Conservation (phyloP, 2,888 invertebrate genomes). For the Heteromurus nitidus region DNA sequence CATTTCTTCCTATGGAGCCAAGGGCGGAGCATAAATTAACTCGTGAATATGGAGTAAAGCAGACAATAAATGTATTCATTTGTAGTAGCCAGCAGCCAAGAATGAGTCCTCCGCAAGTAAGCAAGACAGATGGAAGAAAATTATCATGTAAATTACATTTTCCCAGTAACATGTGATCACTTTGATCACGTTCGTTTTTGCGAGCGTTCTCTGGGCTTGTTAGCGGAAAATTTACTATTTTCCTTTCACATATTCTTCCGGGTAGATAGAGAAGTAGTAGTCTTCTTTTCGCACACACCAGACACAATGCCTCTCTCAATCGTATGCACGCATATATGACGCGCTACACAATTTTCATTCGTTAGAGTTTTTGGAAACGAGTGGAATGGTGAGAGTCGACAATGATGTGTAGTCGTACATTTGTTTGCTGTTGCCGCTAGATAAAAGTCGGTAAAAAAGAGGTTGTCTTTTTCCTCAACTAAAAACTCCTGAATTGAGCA, state of each 20-base stretch:
- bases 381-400: slow-evolving; percentile 21
- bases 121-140: slow-evolving; percentile 61
- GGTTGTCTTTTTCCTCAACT: neutral
- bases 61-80: slow-evolving; percentile 63
- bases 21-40: slow-evolving; percentile 56
- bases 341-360: too few relatives aligned
- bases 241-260: neutral
- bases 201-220: slow-evolving; percentile 7
- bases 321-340: too few relatives aligned
- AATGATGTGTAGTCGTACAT: slow-evolving; percentile 1
- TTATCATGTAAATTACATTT: slow-evolving; percentile 64
- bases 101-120: slow-evolving; percentile 43
- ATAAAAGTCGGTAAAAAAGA: neutral
- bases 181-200: slow-evolving; percentile 52
- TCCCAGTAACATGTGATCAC: slow-evolving; percentile 60
- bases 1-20: slow-evolving; percentile 7
- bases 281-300: too few relatives aligned
- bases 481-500: neutral
- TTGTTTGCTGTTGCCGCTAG: slow-evolving; percentile 12
- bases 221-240: slow-evolving; percentile 37
- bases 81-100: slow-evolving; percentile 49
- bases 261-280: neutral
- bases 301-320: too few relatives aligned
- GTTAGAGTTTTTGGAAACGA: too few relatives aligned
- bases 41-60: slow-evolving; percentile 42